A percentile compares a stretch with the other conserved stretches of the same genome.
These are phyloP conservation scores for Gadopsis marmoratus DNA, from an alignment of 2,797 vertebrate species.

Conservation along the genomic window DNA sequence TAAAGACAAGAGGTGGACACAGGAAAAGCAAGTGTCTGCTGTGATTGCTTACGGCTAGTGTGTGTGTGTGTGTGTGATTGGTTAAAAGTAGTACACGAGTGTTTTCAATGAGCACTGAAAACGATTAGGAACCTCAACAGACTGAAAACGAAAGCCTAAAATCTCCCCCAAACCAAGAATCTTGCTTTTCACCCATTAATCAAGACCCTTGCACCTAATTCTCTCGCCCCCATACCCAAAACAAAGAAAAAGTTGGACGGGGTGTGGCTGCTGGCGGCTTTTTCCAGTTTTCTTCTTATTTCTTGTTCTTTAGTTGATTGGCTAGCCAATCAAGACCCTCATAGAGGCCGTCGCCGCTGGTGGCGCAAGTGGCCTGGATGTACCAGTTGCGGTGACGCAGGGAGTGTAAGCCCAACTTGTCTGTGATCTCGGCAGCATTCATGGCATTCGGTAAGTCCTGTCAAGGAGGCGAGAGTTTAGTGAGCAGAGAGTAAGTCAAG, in stretches of 20 bases:
- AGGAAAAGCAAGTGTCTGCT: conserved; percentile 60
- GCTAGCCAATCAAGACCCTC: conserved; percentile 98
- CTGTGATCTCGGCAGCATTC: conserved; percentile 97
- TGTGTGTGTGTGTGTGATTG: conserved; percentile 40
- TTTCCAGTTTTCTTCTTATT: conserved; percentile 82
- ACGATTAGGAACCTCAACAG: conserved; percentile 64
- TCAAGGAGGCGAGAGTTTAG: conserved; percentile 33
- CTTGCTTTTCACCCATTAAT: conserved; percentile 52
- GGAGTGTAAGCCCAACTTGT: conserved; percentile 96
- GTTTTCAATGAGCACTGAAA: conserved; percentile 70
- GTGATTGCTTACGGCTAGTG: conserved; percentile 62
- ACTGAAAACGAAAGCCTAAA: conserved; percentile 63
- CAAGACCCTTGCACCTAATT: conserved; percentile 47
- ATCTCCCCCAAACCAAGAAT: conserved; percentile 34
- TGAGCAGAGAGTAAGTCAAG: not conserved
- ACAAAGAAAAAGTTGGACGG: conserved; percentile 54
- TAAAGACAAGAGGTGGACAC: conserved; percentile 67
- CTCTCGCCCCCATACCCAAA: conserved; percentile 36
- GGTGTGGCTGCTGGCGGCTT: conserved; percentile 41
- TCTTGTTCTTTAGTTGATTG: conserved; percentile 98
- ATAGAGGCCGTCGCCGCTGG: conserved; percentile 95
- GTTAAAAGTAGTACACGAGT: conserved; percentile 45
- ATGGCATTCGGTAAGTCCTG: conserved; percentile 98
- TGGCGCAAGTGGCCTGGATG: conserved; percentile 98
- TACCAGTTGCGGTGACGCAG: conserved; percentile 98